Evolutionary conservation across 2,113 vertebrate species (phyloP).

Genomic region (Pluvianellus socialis): DNA sequence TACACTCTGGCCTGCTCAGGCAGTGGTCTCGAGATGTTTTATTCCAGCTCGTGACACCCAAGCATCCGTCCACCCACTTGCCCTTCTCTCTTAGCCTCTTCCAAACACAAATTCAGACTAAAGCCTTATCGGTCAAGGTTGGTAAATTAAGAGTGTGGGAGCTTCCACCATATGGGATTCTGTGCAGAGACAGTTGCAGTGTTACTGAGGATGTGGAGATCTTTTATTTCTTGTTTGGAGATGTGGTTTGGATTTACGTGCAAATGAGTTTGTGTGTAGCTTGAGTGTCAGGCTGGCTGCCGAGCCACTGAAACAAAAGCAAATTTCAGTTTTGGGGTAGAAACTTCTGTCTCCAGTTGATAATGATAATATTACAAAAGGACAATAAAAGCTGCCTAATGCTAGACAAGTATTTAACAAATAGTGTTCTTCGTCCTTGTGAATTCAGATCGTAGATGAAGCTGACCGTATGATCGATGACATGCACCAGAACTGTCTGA

Average conservation of each 20-base stretch:
- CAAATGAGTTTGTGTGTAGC: not conserved
- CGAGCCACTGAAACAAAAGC: not conserved
- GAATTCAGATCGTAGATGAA: conserved; percentile 87
- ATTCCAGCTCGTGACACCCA: not conserved
- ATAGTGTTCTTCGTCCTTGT: not conserved
- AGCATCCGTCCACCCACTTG: not conserved
- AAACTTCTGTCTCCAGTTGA: not conserved
- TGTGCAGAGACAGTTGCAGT: not conserved
- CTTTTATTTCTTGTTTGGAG: not conserved
- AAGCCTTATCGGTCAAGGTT: not conserved
- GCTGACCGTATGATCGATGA: conserved; percentile 96
- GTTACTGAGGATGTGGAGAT: not conserved
- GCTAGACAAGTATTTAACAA: not conserved
- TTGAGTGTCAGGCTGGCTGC: not conserved
- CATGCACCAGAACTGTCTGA: conserved; percentile 94
- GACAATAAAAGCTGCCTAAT: not conserved
- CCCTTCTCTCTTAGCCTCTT: not conserved
- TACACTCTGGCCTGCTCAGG: not conserved
- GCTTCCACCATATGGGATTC: not conserved
- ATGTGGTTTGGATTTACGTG: not conserved
- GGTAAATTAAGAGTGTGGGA: not conserved
- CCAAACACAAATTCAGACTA: not conserved
- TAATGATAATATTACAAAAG: not conserved
- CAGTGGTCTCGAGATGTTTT: not conserved
- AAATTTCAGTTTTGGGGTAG: not conserved